Evolutionary conservation across 2,888 invertebrate genomes (phyloP).

Genomic region (Brachycybe producta): DNA sequence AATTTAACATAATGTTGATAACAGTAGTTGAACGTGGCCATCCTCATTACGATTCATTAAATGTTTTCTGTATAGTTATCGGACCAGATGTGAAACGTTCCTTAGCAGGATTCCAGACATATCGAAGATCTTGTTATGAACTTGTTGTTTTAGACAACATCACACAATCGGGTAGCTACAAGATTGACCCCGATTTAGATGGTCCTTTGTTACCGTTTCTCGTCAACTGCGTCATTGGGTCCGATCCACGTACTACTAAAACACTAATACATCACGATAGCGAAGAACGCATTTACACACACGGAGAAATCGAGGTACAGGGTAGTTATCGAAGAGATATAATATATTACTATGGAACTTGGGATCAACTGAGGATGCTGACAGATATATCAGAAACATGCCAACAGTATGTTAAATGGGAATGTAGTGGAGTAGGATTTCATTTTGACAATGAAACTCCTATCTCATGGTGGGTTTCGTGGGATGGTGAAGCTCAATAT

Average conservation of each 20-base stretch:
- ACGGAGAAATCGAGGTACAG: conserved; percentile 21
- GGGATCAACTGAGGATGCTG: conserved; percentile 22
- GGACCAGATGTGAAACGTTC: conserved; percentile 2
- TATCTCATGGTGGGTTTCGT: conserved; percentile 22
- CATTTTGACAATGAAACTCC: conserved; percentile 23
- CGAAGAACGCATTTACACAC: conserved; percentile 24
- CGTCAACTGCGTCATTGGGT: conserved; percentile 23
- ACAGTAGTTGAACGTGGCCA: too few relatives aligned
- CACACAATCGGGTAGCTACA: conserved; percentile 23
- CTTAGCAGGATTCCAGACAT: background rate
- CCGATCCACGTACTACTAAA: conserved; percentile 16
- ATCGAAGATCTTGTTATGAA: conserved; percentile 22
- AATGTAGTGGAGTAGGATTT: conserved; percentile 23
- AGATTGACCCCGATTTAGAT: conserved; percentile 24
- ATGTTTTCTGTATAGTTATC: conserved; percentile 7
- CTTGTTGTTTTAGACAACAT: conserved; percentile 22
- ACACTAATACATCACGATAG: conserved; percentile 26
- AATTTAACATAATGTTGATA: too few relatives aligned
- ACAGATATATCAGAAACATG: conserved; percentile 23
- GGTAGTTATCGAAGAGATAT: conserved; percentile 23
- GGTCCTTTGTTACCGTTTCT: conserved; percentile 23
- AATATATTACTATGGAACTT: conserved; percentile 22
- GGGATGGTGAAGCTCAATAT: conserved; percentile 22
- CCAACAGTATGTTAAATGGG: conserved; percentile 25
- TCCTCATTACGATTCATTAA: too few relatives aligned